Conservation (phyloP, 1,140 invertebrate genomes). For the Mamestra configurata region DNA sequence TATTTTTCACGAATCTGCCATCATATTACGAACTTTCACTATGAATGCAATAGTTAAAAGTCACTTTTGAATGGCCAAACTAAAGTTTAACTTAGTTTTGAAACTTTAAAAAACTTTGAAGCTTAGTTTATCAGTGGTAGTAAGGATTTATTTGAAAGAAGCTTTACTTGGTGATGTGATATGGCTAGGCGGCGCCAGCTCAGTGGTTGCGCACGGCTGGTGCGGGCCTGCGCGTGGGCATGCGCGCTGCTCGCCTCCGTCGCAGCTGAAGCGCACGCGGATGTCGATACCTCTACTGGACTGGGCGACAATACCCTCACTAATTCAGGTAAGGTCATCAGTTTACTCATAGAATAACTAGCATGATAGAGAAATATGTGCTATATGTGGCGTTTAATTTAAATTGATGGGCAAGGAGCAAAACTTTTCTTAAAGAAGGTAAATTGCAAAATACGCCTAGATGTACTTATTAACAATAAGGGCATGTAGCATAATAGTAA, state of each 20-base stretch:
- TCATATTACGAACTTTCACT: conserved; percentile 24
- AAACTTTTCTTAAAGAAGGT: too few species aligned
- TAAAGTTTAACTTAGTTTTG: conserved; percentile 10
- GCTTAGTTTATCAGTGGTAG: conserved; percentile 53
- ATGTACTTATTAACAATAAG: too few species aligned
- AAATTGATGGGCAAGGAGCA: too few species aligned
- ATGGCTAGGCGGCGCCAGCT: conserved; percentile 73
- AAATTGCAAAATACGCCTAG: too few species aligned
- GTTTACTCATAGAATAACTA: too few species aligned
- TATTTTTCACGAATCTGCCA: conserved; percentile 53
- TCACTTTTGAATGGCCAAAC: conserved; percentile 18
- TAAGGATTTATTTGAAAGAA: conserved; percentile 39
- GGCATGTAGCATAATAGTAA: too few species aligned
- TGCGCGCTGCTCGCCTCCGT: conserved; percentile 75
- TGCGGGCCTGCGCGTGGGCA: conserved; percentile 79
- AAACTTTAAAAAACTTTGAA: conserved; percentile 40
- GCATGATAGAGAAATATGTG: too few species aligned
- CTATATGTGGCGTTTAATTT: too few species aligned
- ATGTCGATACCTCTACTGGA: conserved; percentile 83
- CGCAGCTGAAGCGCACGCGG: conserved; percentile 72
- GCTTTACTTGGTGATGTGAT: conserved; percentile 80
- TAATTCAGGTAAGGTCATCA: too few species aligned
- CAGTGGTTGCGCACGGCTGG: conserved; percentile 62
- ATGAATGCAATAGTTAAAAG: conserved; percentile 20
- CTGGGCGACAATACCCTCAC: conserved; percentile 82